Evolutionary conservation across 2,113 vertebrate species (phyloP).

Genomic region (Aphelocoma coerulescens): DNA sequence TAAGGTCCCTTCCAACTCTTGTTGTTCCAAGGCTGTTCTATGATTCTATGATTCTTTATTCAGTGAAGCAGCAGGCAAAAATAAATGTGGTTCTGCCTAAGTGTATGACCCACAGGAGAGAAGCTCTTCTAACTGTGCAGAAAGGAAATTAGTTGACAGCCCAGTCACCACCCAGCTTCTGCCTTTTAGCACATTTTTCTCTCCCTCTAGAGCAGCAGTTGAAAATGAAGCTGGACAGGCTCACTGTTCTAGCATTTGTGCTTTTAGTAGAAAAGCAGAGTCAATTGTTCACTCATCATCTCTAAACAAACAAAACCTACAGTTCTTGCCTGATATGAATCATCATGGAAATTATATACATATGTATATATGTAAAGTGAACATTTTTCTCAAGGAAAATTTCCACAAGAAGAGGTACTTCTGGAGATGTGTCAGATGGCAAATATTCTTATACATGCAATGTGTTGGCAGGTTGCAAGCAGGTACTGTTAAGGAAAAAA

Average conservation of each 20-base stretch:
- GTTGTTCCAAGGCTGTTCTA: not conserved
- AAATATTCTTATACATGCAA: not conserved
- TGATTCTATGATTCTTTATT: not conserved
- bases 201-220: not conserved
- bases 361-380: not conserved
- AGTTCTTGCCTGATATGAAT: not conserved
- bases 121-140: not conserved
- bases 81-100: not conserved
- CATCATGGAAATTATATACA: not conserved
- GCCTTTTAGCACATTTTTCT: not conserved
- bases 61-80: not conserved
- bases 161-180: not conserved
- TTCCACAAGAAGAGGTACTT: not conserved
- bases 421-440: not conserved
- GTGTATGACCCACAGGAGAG: not conserved
- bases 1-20: not conserved
- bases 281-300: fast-evolving
- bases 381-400: not conserved
- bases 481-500: not conserved
- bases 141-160: not conserved
- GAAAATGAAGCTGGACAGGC: not conserved
- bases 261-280: not conserved
- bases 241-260: not conserved
- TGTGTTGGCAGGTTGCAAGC: not conserved
- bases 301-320: not conserved